Evolutionary conservation across 2,797 vertebrate genomes (phyloP).

Genomic region (Heterohyrax brucei): DNA sequence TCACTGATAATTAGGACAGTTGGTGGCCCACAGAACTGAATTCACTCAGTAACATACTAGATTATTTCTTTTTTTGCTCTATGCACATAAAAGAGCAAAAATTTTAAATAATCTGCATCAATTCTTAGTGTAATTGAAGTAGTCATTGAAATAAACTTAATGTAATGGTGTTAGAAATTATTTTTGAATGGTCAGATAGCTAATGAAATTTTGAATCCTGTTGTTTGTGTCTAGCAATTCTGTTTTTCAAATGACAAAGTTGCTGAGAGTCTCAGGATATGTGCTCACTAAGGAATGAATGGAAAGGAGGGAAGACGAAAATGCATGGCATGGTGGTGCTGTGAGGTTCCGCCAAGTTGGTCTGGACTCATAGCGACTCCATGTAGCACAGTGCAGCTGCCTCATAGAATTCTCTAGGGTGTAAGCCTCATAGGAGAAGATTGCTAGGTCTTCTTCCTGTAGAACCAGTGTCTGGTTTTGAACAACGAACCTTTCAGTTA

Average conservation of each 20-base stretch:
- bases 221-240: neutral
- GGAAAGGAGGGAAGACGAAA: neutral
- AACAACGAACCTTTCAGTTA: too few species aligned
- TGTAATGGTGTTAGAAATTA: slow-evolving; percentile 37
- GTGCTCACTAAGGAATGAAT: neutral
- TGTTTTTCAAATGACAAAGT: neutral
- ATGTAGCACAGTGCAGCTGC: too few species aligned
- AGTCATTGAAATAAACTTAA: neutral
- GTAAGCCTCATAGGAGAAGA: too few species aligned
- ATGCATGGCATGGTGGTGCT: too few species aligned
- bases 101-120: neutral
- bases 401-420: too few species aligned
- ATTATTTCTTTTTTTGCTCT: slow-evolving; percentile 13
- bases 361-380: too few species aligned
- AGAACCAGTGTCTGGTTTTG: neutral
- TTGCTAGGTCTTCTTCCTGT: too few species aligned
- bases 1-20: slow-evolving; percentile 25
- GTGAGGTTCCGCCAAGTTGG: too few species aligned
- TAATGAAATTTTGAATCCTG: slow-evolving; percentile 32
- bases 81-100: slow-evolving; percentile 21
- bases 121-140: slow-evolving; percentile 26
- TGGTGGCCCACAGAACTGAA: neutral
- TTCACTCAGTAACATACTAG: neutral
- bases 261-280: neutral
- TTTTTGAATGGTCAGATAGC: slow-evolving; percentile 21